Conservation (phyloP, 30 jellyfish, hydroid and myxozoan species). For the Morbakka virulenta region DNA sequence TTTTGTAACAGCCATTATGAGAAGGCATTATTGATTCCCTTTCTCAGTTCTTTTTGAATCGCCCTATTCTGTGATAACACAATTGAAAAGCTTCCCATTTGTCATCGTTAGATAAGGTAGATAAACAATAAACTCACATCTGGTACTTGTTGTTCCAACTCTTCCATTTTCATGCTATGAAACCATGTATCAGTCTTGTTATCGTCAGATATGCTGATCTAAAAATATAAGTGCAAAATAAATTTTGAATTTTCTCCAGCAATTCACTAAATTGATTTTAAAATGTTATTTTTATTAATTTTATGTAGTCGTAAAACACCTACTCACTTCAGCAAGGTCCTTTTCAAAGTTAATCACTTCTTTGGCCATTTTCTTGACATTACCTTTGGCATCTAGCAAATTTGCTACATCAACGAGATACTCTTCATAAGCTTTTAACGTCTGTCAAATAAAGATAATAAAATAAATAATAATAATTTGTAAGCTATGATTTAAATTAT, state of each 20-base stretch:
- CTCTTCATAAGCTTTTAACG: slow-evolving; percentile 78
- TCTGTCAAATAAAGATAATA: slow-evolving; percentile 17
- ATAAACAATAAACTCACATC: slow-evolving; percentile 53
- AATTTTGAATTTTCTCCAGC: background rate
- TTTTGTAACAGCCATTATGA: too few species aligned
- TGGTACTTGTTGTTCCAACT: slow-evolving; percentile 83
- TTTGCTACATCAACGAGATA: slow-evolving; percentile 91
- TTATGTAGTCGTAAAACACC: too few species aligned
- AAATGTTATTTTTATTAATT: too few species aligned
- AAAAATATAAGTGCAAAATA: background rate
- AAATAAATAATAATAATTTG: too few species aligned
- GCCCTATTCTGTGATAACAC: too few species aligned
- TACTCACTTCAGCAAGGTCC: slow-evolving; percentile 83
- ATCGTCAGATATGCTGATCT: slow-evolving; percentile 97
- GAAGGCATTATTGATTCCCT: too few species aligned
- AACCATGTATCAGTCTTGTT: slow-evolving; percentile 97
- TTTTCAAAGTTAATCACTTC: slow-evolving; percentile 91
- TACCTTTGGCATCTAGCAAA: slow-evolving; percentile 76
- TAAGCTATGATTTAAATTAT: too few species aligned
- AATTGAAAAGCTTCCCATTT: too few species aligned
- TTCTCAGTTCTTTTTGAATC: too few species aligned
- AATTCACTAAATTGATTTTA: too few species aligned
- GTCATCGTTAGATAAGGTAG: too few species aligned
- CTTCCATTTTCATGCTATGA: slow-evolving; percentile 77
- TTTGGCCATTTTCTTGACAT: slow-evolving; percentile 74